Percentiles rank a stretch among this genome's conserved stretches.
phyloP scores from a whole-genome alignment of 2,888 invertebrate genomes.

The Orthonevra nobilis region DNA sequence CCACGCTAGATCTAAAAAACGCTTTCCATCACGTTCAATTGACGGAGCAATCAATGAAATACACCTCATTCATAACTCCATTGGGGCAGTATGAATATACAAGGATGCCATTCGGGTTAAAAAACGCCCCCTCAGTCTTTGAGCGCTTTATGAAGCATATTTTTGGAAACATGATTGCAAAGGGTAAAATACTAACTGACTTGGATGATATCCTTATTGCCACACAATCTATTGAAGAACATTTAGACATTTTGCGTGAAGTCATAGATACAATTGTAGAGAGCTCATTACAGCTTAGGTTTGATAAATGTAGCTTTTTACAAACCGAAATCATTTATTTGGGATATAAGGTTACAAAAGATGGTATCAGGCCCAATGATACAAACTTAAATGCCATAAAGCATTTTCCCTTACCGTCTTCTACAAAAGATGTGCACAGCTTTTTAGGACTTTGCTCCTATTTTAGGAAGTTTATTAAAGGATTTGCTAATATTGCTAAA shows the following conservation, averaged over 20 bases:
- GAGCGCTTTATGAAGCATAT: slow-evolving; percentile 63
- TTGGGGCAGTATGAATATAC: slow-evolving; percentile 51
- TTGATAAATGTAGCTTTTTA: slow-evolving; percentile 50
- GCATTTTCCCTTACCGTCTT: no score
- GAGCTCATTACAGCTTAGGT: slow-evolving; percentile 18
- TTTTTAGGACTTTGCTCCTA: no score
- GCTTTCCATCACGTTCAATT: slow-evolving; percentile 69
- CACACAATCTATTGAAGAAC: slow-evolving; percentile 59
- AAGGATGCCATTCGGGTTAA: slow-evolving; percentile 73
- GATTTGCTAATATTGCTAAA: slow-evolving; percentile 11
- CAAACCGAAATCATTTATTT: slow-evolving; percentile 9
- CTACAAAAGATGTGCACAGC: no score
- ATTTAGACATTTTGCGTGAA: slow-evolving; percentile 46
- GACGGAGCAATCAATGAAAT: slow-evolving; percentile 31
- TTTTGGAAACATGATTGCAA: slow-evolving; percentile 49
- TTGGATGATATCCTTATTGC: slow-evolving; percentile 72
- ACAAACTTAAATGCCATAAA: neutral
- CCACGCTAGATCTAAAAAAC: slow-evolving; percentile 61
- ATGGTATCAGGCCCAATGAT: slow-evolving; percentile 6
- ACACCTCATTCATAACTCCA: slow-evolving; percentile 2
- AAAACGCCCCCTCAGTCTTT: slow-evolving; percentile 70
- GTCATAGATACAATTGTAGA: slow-evolving; percentile 38
- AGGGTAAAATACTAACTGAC: slow-evolving; percentile 62
- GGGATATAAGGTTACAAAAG: neutral
- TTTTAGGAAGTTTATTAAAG: slow-evolving; percentile 5